These are phyloP conservation scores for Poeciliopsis infans DNA, from an alignment of 2,797 vertebrate species.

Conservation along the genomic window DNA sequence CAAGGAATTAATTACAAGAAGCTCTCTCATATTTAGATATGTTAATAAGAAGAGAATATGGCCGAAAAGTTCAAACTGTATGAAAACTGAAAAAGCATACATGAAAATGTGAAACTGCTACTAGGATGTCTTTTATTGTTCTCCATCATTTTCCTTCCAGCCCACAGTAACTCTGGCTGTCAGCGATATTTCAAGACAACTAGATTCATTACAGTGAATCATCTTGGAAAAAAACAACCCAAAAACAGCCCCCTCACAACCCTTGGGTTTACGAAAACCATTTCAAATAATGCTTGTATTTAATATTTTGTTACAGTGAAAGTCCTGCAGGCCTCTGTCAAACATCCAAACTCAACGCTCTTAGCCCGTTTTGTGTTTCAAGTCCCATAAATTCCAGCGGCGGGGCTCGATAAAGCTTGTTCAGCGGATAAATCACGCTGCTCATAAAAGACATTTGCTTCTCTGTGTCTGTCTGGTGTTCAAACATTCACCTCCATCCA, in stretches of 20 bases:
- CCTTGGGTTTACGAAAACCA: slow-evolving; percentile 66
- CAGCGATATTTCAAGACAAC: slow-evolving; percentile 46
- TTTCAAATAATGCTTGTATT: slow-evolving; percentile 76
- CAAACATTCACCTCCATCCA: slow-evolving; percentile 74
- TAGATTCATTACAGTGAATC: slow-evolving; percentile 56
- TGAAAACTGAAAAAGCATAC: not conserved
- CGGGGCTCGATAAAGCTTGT: slow-evolving; percentile 68
- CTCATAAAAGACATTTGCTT: slow-evolving; percentile 77
- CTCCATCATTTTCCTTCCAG: slow-evolving; percentile 39
- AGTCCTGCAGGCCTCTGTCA: slow-evolving; percentile 58
- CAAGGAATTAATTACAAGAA: not conserved
- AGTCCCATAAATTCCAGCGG: slow-evolving; percentile 66
- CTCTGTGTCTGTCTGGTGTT: slow-evolving; percentile 76
- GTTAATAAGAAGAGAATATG: not conserved
- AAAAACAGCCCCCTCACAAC: slow-evolving; percentile 29
- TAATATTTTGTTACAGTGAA: slow-evolving; percentile 67
- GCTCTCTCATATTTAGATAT: not conserved
- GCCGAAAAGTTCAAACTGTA: not conserved
- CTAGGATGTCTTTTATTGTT: slow-evolving; percentile 29
- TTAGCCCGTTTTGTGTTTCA: slow-evolving; percentile 61
- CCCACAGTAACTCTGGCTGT: slow-evolving; percentile 30
- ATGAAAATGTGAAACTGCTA: not conserved
- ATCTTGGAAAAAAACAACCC: slow-evolving; percentile 54
- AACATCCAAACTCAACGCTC: slow-evolving; percentile 48
- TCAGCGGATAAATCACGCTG: slow-evolving; percentile 70